Evolutionary conservation across 2,888 invertebrate species (phyloP), one percentile per base, ranked within the genome.

Genomic region (Parascotia fuliginaria): DNA sequence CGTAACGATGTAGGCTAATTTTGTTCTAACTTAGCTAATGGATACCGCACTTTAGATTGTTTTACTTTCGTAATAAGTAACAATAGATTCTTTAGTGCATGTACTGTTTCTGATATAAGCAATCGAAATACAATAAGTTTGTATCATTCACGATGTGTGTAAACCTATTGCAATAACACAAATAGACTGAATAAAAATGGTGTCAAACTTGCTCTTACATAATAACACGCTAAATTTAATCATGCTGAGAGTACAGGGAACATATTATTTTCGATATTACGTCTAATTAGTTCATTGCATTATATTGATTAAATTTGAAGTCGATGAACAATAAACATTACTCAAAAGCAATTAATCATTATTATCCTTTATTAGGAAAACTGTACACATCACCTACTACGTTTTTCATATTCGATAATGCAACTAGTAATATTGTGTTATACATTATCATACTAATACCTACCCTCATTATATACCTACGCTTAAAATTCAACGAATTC

Each of bases 381-480:
- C 14, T 31, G 5, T 31, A 13, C 7, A 6, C n/a, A 31, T 13
- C 31, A 9, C 0, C 13, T 13, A 13, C 9, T 11, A 3, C 29
- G 5, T 7, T 14, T 31, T 31, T 12, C 13, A 13, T 31, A 9
- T 13, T 4, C 12, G 5, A 31, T 13, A 52, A 33, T 37, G 34
- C 34, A 42, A 45, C 50, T 42, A 55, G 45, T 37, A 44, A 37
- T 39, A 22, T 15, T 32, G 36, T 13, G n/a, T 39, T 55, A 55
- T 47, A 47, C 60, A 64, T 64, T 42, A 38, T 39, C 65, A 34
- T 27, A 44, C 38, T 14, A 51, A 64, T 64, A 48, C 32, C 50
- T 59, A 41, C 19, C n/a, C 15, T 29, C 36, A 46, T 29, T 27
- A 40, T 51, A 55, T 64, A 52, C 24, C 24, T 24, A 24, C 24